Base-by-base conservation (phyloP, 1,140 invertebrate genomes). In the Tribolium madens region DNA sequence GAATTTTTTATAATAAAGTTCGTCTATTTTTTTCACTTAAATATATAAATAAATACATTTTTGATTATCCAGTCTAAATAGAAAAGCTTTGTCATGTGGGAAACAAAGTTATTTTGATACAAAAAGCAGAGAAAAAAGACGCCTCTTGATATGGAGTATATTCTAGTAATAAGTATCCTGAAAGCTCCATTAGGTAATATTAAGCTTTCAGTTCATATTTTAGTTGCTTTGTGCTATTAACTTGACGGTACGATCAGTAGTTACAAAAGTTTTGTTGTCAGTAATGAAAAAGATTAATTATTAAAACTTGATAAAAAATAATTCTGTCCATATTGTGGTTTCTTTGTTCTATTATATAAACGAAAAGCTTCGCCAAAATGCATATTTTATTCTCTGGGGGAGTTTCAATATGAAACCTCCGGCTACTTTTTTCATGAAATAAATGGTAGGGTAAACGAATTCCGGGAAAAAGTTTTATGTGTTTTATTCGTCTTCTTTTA, bases 401-500 rank as follows among this genome's bases (percentile, higher is more conserved):
- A 64, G 26, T 57, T 57, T 57, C 52, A 21, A 64, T 33, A 64
- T 64, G 57, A 64, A 64, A 64, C 21, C 57, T 31, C 21, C 52
- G 52, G 14, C 52, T 18, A 57, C 17, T 57, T 64, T 64, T 81
- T 64, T 14, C 57, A 31, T 14, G 26, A 64, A 64, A 64, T 64
- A 33, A 64, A 64, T 33, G 57, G 21, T 64, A 57, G 52, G 52
- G 52, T 57, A 57, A 57, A 21, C 57, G 57, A 64, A 64, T 33
- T 64, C 57, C 26, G 21, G 57, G 17, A 64, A 64, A 64, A 64
- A 64, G 57, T 64, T 64, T 64, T 31, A 64, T 64, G 57, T 64
- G 57, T 64, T 64, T 64, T 64, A 64, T 64, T 64, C 57, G 57
- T 64, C 57, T 64, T 64, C 57, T 64, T 64, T 64, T 64, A 64